Conservation (phyloP, 2,888 invertebrate genomes). For the Phragmatobia fuliginosa region DNA sequence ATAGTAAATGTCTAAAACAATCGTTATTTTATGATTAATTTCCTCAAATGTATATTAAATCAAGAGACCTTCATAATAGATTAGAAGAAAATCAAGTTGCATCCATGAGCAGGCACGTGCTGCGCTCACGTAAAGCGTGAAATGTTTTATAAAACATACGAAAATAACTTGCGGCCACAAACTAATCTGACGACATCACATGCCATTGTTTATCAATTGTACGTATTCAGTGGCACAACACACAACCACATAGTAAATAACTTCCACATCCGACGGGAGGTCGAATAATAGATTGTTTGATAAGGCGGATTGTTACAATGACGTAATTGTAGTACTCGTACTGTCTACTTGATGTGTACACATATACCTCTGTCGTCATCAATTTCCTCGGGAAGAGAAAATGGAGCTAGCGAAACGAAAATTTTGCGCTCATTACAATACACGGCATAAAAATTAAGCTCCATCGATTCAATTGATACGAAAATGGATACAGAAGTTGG, state of each 20-base stretch:
- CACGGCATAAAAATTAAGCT: no score
- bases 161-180: conserved; percentile 20
- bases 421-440: no score
- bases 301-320: conserved; percentile 21
- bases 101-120: neutral
- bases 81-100: no score
- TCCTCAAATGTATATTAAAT: no score
- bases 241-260: conserved; percentile 28
- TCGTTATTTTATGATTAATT: neutral
- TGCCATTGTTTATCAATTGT: conserved; percentile 34
- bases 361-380: neutral
- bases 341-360: conserved; percentile 1
- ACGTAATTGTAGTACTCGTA: conserved; percentile 9
- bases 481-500: no score
- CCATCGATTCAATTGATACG: no score
- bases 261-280: conserved; percentile 28
- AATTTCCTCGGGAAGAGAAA: neutral
- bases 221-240: conserved; percentile 30
- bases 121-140: neutral
- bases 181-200: conserved; percentile 21
- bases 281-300: conserved; percentile 24
- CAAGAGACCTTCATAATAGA: no score
- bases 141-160: conserved; percentile 5
- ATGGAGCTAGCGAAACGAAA: no score
- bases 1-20: neutral